Percentiles rank a stretch among this genome's conserved stretches.
These are phyloP conservation scores for Suricata suricatta DNA, from an alignment of 2,113 vertebrate genomes.

Conservation along the genomic window DNA sequence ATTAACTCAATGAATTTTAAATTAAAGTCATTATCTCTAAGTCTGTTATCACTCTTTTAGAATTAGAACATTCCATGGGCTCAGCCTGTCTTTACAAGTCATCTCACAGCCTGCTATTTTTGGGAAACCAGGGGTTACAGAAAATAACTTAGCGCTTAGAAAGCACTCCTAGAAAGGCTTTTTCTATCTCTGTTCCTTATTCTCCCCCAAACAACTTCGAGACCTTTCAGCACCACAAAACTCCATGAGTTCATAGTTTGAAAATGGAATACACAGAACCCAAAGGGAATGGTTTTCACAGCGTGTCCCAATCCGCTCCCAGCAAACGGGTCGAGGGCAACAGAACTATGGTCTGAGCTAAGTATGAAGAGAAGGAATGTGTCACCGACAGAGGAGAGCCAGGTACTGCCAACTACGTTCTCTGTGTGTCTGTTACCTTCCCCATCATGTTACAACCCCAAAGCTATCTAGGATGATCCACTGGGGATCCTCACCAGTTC, in stretches of 20 bases:
- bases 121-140: neutral
- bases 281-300: neutral
- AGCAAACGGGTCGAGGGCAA: neutral
- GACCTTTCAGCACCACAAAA: neutral
- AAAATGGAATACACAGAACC: neutral
- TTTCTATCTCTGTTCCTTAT: neutral
- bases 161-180: neutral
- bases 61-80: neutral
- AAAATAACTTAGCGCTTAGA: neutral
- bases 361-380: neutral
- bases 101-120: neutral
- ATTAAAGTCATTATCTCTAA: neutral
- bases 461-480: neutral
- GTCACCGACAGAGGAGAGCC: neutral
- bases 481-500: neutral
- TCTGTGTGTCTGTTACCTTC: fast-evolving
- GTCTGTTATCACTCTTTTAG: neutral
- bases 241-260: neutral
- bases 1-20: neutral
- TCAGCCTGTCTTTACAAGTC: neutral
- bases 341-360: neutral
- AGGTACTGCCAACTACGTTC: neutral
- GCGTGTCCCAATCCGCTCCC: neutral
- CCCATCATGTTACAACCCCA: neutral
- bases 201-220: neutral